phyloP scores from a whole-genome alignment of 2,113 vertebrate genomes.

The Oreochromis aureus region DNA sequence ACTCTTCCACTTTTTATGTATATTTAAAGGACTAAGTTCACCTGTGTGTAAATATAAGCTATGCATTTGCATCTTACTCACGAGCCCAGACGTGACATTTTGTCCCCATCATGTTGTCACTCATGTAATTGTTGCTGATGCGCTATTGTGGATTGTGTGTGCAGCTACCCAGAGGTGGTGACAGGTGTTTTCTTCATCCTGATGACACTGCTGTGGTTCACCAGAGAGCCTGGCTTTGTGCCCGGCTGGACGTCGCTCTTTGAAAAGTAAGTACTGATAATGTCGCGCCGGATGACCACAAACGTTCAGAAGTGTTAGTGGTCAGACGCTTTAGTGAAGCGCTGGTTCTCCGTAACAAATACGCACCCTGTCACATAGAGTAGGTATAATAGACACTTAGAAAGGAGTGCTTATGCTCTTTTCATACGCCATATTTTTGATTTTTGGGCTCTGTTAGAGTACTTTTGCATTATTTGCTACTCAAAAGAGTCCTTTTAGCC shows the following conservation, averaged over 20 bases:
- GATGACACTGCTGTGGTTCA: conserved; percentile 98
- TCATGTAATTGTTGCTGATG: background rate
- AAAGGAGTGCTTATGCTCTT: background rate
- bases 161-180: conserved; percentile 93
- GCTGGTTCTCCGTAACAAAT: background rate
- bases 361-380: background rate
- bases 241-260: conserved; percentile 98
- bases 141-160: background rate
- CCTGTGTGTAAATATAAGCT: background rate
- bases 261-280: conserved; percentile 79
- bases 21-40: background rate
- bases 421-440: background rate
- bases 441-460: background rate
- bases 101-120: background rate
- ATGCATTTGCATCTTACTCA: background rate
- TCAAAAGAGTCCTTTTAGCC: background rate
- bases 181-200: conserved; percentile 94
- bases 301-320: background rate
- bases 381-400: background rate
- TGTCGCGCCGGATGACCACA: background rate
- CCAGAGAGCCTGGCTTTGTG: conserved; percentile 93
- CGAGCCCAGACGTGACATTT: background rate
- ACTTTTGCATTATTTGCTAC: background rate
- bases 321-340: background rate
- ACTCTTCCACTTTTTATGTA: background rate